Percentiles rank a stretch among this genome's conserved stretches.
Evolutionary conservation across 2,888 invertebrate genomes (phyloP).

Genomic region (Meteorus cinctellus): DNA sequence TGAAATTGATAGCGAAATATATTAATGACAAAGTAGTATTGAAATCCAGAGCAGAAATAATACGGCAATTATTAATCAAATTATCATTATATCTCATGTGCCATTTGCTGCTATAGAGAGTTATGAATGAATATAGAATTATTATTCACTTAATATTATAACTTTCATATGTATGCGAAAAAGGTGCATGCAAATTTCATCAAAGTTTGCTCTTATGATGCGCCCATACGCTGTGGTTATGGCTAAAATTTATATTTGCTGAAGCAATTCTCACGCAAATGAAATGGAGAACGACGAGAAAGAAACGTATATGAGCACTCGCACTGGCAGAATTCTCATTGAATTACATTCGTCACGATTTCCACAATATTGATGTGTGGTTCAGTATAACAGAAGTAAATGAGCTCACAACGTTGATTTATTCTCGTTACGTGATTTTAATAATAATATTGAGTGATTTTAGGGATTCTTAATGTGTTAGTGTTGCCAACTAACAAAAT

Average conservation of each 20-base stretch:
- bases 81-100: slow-evolving; percentile 7
- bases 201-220: slow-evolving; percentile 21
- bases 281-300: slow-evolving; percentile 39
- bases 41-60: background rate
- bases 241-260: slow-evolving; percentile 37
- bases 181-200: slow-evolving; percentile 32
- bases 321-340: slow-evolving; percentile 33
- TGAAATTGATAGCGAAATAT: background rate
- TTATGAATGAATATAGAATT: slow-evolving; percentile 37
- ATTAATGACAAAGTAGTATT: background rate
- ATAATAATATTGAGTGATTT: slow-evolving; percentile 71
- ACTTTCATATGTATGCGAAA: slow-evolving; percentile 18
- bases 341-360: background rate
- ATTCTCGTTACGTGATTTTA: slow-evolving; percentile 67
- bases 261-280: slow-evolving; percentile 29
- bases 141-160: background rate
- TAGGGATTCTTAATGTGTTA: slow-evolving; percentile 71
- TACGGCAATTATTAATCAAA: background rate
- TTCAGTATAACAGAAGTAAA: slow-evolving; percentile 42
- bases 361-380: slow-evolving; percentile 37
- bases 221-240: background rate
- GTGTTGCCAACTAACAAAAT: slow-evolving; percentile 71
- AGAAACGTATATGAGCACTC: slow-evolving; percentile 31
- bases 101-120: slow-evolving; percentile 19
- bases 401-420: slow-evolving; percentile 49